These are phyloP conservation scores for Accipiter cooperii DNA, from an alignment of 2,113 vertebrate species.

Conservation along the genomic window DNA sequence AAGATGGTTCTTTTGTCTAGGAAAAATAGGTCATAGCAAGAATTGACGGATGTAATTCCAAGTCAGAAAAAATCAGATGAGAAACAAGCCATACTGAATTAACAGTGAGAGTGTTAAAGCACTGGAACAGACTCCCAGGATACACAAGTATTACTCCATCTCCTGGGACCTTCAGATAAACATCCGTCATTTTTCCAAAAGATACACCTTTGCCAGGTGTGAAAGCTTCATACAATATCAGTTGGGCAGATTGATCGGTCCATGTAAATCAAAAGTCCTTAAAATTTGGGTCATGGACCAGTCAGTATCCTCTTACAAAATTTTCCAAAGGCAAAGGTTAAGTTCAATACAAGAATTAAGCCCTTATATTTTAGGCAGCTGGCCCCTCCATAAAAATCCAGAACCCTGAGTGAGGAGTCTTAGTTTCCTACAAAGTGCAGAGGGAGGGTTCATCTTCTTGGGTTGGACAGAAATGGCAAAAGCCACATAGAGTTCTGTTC, in stretches of 20 bases:
- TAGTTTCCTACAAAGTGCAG: not conserved
- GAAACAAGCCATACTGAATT: not conserved
- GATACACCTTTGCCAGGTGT: not conserved
- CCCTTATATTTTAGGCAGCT: not conserved
- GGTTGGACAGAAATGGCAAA: not conserved
- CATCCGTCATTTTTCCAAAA: not conserved
- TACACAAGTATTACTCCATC: not conserved
- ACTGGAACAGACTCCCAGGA: not conserved
- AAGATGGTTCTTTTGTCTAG: not conserved
- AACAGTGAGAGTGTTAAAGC: not conserved
- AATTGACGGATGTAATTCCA: not conserved
- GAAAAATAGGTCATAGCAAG: not conserved
- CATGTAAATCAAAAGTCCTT: not conserved
- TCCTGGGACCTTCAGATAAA: not conserved
- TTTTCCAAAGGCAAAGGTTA: not conserved
- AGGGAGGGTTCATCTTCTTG: not conserved
- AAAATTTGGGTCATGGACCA: not conserved
- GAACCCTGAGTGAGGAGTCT: not conserved
- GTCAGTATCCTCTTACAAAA: not conserved
- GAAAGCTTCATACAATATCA: not conserved
- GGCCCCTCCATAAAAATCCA: accelerated
- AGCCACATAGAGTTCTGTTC: not conserved
- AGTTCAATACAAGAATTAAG: not conserved
- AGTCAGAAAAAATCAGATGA: not conserved
- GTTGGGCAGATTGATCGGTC: not conserved